Conservation (phyloP, 2,797 vertebrate species). For the Leptatherina wallacei region DNA sequence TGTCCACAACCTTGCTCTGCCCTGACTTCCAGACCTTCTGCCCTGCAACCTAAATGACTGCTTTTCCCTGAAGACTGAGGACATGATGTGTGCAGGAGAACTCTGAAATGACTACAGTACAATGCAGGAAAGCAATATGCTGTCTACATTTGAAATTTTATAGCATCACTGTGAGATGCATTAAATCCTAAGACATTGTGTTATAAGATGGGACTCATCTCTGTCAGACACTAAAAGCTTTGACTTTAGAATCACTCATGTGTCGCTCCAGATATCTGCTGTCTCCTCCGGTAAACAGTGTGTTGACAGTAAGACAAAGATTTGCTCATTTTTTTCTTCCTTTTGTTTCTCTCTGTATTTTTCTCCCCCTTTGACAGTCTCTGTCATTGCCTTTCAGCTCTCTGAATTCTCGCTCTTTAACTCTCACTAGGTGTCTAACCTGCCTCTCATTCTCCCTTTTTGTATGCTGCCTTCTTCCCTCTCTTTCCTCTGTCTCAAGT, state of each 20-base stretch:
- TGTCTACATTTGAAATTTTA: conserved; percentile 46
- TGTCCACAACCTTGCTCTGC: conserved; percentile 56
- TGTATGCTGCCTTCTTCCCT: conserved; percentile 57
- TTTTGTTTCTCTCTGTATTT: conserved; percentile 56
- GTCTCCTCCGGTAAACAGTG: conserved; percentile 64
- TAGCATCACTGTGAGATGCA: conserved; percentile 37
- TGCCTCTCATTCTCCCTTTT: conserved; percentile 59
- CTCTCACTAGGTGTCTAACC: conserved; percentile 68
- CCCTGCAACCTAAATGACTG: conserved; percentile 52
- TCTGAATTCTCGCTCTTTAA: conserved; percentile 59
- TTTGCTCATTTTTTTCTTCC: conserved; percentile 34
- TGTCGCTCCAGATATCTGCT: conserved; percentile 56
- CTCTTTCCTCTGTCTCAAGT: conserved; percentile 81
- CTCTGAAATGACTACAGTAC: conserved; percentile 33
- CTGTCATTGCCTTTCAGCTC: conserved; percentile 55
- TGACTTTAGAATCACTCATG: conserved; percentile 50
- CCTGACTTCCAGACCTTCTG: conserved; percentile 53
- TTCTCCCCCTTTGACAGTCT: conserved; percentile 55
- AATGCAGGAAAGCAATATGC: conserved; percentile 16
- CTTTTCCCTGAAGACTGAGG: conserved; percentile 41
- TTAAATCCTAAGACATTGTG: conserved; percentile 50
- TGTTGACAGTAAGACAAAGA: conserved; percentile 67
- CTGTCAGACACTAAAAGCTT: conserved; percentile 54
- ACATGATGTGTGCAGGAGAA: conserved; percentile 30
- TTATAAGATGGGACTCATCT: conserved; percentile 47